These are phyloP conservation scores for Kradibia gibbosae DNA, from an alignment of 1,140 invertebrate genomes.

Conservation along the genomic window DNA sequence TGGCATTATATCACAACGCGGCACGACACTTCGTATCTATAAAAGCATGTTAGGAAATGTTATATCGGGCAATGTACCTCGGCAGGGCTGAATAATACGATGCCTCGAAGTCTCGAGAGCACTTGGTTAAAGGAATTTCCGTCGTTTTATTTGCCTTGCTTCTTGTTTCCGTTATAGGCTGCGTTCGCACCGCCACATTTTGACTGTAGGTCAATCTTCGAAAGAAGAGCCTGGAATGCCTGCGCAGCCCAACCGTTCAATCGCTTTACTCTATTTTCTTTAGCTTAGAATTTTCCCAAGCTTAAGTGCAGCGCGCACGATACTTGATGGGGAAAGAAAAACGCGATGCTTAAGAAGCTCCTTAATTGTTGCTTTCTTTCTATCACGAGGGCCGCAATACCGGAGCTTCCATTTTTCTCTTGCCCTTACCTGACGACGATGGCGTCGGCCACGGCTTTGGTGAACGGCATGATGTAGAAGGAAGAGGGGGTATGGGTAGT, in stretches of 20 bases:
- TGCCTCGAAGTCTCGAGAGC: neutral
- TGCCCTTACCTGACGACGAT: neutral
- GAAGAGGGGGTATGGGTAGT: neutral
- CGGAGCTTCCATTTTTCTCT: neutral
- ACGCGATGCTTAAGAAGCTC: slow-evolving; percentile 33
- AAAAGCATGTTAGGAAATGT: neutral
- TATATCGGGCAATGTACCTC: neutral
- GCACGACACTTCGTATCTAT: neutral
- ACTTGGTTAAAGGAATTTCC: neutral
- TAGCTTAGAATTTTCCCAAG: slow-evolving; percentile 25
- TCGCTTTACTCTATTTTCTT: neutral
- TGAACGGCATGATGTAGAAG: neutral
- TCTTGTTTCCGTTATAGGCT: too few relatives aligned
- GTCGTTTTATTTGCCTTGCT: too few relatives aligned
- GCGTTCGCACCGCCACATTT: too few relatives aligned
- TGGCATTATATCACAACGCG: too few relatives aligned
- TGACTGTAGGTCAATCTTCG: neutral
- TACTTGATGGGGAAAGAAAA: slow-evolving; percentile 7
- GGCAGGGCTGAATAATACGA: neutral
- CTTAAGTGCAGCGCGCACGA: neutral
- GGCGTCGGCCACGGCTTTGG: neutral
- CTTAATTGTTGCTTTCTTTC: slow-evolving; percentile 23
- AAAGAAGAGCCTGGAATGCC: slow-evolving; percentile 1
- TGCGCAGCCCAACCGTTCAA: neutral
- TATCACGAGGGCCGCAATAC: neutral